These are phyloP conservation scores for Philypnodon macrostomus DNA, from an alignment of 2,797 vertebrate species.

Conservation along the genomic window DNA sequence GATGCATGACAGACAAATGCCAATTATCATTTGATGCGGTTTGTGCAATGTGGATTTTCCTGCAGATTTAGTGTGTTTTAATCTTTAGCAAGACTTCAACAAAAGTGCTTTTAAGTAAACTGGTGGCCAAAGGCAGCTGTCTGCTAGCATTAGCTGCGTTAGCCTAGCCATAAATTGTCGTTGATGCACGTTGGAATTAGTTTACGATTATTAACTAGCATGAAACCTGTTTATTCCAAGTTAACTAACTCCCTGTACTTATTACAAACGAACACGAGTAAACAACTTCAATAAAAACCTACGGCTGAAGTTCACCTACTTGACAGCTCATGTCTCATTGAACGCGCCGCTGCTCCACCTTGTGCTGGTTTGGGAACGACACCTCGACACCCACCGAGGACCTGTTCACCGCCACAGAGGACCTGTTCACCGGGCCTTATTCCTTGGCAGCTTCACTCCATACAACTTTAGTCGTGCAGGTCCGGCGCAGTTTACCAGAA, in stretches of 20 bases:
- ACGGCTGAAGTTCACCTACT: slow-evolving; percentile 27
- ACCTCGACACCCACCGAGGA: background rate
- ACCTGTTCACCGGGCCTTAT: background rate
- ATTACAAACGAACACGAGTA: background rate
- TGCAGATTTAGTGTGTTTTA: too few species aligned
- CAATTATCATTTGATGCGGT: too few species aligned
- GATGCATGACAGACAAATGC: too few species aligned
- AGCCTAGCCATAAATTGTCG: background rate
- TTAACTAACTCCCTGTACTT: rapidly evolving
- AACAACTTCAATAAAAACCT: background rate
- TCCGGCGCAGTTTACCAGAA: background rate
- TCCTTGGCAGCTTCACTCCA: background rate
- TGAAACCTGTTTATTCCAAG: background rate
- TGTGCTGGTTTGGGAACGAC: background rate
- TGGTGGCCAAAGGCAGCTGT: background rate
- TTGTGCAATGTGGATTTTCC: too few species aligned
- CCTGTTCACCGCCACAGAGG: background rate
- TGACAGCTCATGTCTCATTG: slow-evolving; percentile 3
- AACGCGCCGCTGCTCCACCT: background rate
- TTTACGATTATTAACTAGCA: background rate
- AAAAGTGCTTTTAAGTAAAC: background rate
- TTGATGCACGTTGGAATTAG: background rate
- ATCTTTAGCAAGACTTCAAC: too few species aligned
- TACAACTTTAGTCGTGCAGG: background rate
- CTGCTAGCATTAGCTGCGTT: background rate